Evolutionary conservation across 2,888 invertebrate species (phyloP), one percentile per base, ranked within the genome.

Genomic region (Caenorhabditis imperialis): DNA sequence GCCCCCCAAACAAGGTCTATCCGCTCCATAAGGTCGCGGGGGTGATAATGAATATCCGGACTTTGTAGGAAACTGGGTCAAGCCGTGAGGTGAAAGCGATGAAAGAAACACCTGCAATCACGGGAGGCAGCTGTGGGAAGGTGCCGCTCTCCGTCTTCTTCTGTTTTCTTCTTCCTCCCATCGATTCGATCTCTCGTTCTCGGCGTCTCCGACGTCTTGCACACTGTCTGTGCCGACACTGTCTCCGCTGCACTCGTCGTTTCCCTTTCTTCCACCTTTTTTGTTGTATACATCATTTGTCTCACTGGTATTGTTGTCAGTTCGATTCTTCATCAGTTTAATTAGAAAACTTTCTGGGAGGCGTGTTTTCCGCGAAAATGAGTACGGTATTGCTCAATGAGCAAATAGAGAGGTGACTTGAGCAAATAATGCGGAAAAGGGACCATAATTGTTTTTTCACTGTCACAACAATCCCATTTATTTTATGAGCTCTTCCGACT

Each of bases 1-100:
- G n/a, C n/a, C n/a, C n/a, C n/a, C n/a, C n/a, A n/a, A n/a, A n/a
- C n/a, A n/a, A n/a, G n/a, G n/a, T n/a, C n/a, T n/a, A n/a, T n/a
- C n/a, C n/a, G n/a, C n/a, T n/a, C n/a, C n/a, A n/a, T n/a, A n/a
- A n/a, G n/a, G n/a, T n/a, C n/a, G n/a, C n/a, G n/a, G n/a, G n/a
- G n/a, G n/a, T n/a, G n/a, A n/a, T n/a, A n/a, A n/a, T n/a, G n/a
- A n/a, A n/a, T n/a, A n/a, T n/a, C n/a, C n/a, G n/a, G n/a, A n/a
- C n/a, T n/a, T n/a, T n/a, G n/a, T n/a, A n/a, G 30, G 45, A 57
- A 67, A 67, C 57, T 67, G 22, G 67, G 67, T 40, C 67, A 67
- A 42, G 16, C 57, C 50, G 16, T 22, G 48, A 60, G 57, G 16
- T 14, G 58, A 69, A 69, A 69, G 58, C 54, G 58, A 61, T 47